Conservation (phyloP, 2,797 vertebrate genomes). For the Pangasius larnaudii region DNA sequence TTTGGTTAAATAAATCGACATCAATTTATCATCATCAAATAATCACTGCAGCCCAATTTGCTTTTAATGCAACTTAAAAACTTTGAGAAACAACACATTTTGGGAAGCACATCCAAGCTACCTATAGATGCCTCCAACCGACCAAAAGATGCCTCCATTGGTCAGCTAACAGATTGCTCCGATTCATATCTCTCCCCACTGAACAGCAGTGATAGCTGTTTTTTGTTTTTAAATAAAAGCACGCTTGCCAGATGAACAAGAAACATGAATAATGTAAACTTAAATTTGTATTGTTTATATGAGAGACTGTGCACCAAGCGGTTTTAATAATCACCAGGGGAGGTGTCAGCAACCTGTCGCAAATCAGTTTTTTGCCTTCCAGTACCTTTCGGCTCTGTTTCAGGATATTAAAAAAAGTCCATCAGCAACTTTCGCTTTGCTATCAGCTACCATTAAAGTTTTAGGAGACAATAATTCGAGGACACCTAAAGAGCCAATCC, state of each 20-base stretch:
- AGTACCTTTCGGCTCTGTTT: neutral
- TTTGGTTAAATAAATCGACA: neutral
- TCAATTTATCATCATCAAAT: neutral
- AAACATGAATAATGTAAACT: neutral
- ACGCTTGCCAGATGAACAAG: neutral
- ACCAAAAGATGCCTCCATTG: neutral
- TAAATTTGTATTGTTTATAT: neutral
- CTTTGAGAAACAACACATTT: neutral
- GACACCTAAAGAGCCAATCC: neutral
- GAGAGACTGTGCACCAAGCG: neutral
- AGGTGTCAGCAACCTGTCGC: neutral
- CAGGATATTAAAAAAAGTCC: slow-evolving; percentile 2
- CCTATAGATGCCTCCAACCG: neutral
- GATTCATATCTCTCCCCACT: neutral
- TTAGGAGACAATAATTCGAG: slow-evolving; percentile 9
- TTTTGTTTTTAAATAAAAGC: neutral
- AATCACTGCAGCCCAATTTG: no score
- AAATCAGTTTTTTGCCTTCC: no score
- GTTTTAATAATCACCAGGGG: neutral
- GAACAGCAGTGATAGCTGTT: neutral
- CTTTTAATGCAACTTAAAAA: neutral
- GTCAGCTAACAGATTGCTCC: no score
- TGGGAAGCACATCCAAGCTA: neutral
- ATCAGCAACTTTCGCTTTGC: neutral
- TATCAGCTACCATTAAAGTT: slow-evolving; percentile 8